Percentiles rank a stretch among this genome's conserved stretches.
Conservation (phyloP, 2,113 vertebrate genomes). For the Pachyramphus minor region DNA sequence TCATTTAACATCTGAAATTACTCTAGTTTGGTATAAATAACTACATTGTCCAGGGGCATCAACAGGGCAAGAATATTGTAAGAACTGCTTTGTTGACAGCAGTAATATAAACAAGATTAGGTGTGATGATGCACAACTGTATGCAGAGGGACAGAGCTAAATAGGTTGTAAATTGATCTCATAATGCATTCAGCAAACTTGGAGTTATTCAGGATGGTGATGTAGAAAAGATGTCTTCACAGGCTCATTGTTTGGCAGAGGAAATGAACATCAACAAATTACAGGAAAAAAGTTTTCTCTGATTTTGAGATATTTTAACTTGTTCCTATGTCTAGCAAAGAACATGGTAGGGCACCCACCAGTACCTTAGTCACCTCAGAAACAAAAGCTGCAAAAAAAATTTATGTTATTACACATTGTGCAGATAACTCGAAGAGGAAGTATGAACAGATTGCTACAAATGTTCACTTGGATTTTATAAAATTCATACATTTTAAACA, state of each 20-base stretch:
- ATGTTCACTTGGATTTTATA: not conserved
- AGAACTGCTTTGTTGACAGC: slow-evolving; percentile 7
- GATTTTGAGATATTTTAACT: not conserved
- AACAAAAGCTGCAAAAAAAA: not conserved
- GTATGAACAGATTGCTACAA: rapidly evolving
- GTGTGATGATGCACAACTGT: not conserved
- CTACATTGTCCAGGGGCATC: not conserved
- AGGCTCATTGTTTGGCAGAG: not conserved
- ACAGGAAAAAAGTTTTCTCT: not conserved
- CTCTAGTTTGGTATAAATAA: not conserved
- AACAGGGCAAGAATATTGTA: not conserved
- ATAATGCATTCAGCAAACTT: not conserved
- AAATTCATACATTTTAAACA: not conserved
- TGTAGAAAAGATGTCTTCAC: not conserved
- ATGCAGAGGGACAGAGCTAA: not conserved
- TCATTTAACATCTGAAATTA: not conserved
- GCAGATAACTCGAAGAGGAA: not conserved
- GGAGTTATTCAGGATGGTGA: not conserved
- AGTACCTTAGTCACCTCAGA: not conserved
- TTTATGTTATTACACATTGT: not conserved
- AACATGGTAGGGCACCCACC: not conserved
- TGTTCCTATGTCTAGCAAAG: not conserved
- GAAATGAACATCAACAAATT: not conserved
- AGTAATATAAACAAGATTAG: slow-evolving; percentile 8
- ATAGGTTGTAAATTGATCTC: not conserved